Evolutionary conservation across 2,888 invertebrate species (phyloP).

Genomic region (Melieria picta): DNA sequence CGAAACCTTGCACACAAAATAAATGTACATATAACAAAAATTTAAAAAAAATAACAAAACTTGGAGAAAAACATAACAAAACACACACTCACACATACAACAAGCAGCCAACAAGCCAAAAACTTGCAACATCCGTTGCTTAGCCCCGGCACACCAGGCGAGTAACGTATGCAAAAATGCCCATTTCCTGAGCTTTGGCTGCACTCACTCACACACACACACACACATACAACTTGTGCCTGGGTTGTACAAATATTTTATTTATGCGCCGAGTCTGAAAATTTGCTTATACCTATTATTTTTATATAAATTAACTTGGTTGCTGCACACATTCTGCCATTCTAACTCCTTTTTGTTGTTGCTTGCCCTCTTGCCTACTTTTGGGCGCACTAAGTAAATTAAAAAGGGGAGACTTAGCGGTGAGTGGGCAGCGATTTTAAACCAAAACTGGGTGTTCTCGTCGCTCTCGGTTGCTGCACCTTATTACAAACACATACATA

Average conservation of each 20-base stretch:
- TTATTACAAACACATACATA: no score
- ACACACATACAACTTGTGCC: background rate
- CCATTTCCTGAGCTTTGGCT: slow-evolving; percentile 13
- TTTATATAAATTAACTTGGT: background rate
- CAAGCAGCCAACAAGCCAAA: slow-evolving; percentile 5
- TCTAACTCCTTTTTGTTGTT: background rate
- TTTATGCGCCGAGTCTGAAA: slow-evolving; percentile 29
- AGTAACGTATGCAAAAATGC: slow-evolving; percentile 11
- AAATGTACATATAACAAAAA: background rate
- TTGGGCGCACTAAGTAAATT: slow-evolving; percentile 9
- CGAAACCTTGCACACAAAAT: background rate
- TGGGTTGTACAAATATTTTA: slow-evolving; percentile 17
- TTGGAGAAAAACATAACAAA: background rate
- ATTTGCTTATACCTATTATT: slow-evolving; percentile 16
- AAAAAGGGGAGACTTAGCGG: background rate
- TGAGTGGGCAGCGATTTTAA: no score
- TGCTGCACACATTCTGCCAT: no score
- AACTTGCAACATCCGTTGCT: slow-evolving; percentile 30
- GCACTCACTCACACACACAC: background rate
- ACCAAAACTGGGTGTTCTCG: no score
- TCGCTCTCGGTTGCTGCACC: no score
- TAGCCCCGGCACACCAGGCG: background rate
- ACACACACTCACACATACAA: background rate
- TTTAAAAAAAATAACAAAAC: background rate
- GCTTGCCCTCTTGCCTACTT: background rate